Evolutionary conservation across 1,140 invertebrate genomes (phyloP), one percentile per base, ranked within the genome.

Genomic region (Drosophila cardini): DNA sequence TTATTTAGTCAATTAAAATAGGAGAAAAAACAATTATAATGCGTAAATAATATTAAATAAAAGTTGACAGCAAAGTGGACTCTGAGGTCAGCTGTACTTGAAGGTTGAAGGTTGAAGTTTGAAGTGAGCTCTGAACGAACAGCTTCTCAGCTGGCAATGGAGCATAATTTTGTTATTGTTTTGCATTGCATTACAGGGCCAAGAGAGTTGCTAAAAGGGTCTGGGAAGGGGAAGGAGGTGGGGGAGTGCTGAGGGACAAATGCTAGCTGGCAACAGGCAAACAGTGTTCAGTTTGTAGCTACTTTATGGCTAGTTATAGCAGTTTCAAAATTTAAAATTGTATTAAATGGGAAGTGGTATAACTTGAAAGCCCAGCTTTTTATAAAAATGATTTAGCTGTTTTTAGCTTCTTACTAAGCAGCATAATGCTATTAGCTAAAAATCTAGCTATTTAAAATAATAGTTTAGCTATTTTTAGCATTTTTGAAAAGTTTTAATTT

Each of bases 81-180:
- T 36, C 10, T 36, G 7, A 34, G 50, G 30, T 53, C 30, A 36
- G 32, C 21, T 50, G 30, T 13, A 2, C 8, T 36, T 8, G 34
- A 13, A 40, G 38, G 4, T 26, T 26, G 21, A 26, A 26, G 21
- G 21, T 40, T 40, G n/a, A 40, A 13, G 42, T 61, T 26, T 69
- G 58, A 70, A 64, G 70, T 82, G 65, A 82, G 57, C 36, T 46
- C 42, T 43, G 26, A 43, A 56, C 46, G 53, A 58, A 11, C 72
- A 74, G 72, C 72, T 61, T 80, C 80, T 83, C 80, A 75, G 64
- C 32, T 46, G 79, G 79, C 60, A 50, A 43, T 40, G 18, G 50
- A 71, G 79, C 72, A 83, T 87, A 87, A 87, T 83, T 79, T 86
- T 87, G 84, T 86, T 87, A 83, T 86, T 86, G 83, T 86, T 85